Percentiles rank a stretch among this genome's conserved stretches.
phyloP scores from a whole-genome alignment of 2,113 vertebrate species.

The Orthonyx spaldingii region DNA sequence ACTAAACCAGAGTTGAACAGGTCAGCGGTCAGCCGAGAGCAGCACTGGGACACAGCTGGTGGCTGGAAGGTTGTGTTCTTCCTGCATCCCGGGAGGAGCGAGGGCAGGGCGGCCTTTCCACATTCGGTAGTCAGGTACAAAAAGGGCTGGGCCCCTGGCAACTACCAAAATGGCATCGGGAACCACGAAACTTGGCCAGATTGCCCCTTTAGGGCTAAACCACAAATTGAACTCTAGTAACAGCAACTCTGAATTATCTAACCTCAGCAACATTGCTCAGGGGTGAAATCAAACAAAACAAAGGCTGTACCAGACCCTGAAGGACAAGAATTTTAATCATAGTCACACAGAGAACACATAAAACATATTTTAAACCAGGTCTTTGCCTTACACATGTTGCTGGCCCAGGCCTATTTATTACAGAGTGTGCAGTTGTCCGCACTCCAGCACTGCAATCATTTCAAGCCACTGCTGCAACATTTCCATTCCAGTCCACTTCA shows the following conservation, averaged over 20 bases:
- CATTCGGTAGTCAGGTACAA: rapidly evolving
- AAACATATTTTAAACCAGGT: neutral
- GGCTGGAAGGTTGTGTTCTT: neutral
- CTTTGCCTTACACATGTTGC: neutral
- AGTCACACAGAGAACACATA: neutral
- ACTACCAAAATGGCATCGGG: neutral
- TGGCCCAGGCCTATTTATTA: neutral
- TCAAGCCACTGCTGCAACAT: neutral
- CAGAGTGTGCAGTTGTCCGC: rapidly evolving
- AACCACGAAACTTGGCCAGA: neutral
- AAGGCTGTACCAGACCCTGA: neutral
- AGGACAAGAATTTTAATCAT: neutral
- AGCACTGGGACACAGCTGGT: neutral
- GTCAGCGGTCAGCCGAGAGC: neutral
- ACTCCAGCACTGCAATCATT: rapidly evolving
- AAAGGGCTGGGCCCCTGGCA: neutral
- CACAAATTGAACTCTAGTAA: neutral
- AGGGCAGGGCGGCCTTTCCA: neutral
- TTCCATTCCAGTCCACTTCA: rapidly evolving
- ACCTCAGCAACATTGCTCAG: neutral
- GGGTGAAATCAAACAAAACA: neutral
- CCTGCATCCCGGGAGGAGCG: rapidly evolving
- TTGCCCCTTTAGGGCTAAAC: neutral
- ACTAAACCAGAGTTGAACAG: neutral
- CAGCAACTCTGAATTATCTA: neutral